phyloP scores from a whole-genome alignment of 2,888 invertebrate species.

The Adelphocoris suturalis region DNA sequence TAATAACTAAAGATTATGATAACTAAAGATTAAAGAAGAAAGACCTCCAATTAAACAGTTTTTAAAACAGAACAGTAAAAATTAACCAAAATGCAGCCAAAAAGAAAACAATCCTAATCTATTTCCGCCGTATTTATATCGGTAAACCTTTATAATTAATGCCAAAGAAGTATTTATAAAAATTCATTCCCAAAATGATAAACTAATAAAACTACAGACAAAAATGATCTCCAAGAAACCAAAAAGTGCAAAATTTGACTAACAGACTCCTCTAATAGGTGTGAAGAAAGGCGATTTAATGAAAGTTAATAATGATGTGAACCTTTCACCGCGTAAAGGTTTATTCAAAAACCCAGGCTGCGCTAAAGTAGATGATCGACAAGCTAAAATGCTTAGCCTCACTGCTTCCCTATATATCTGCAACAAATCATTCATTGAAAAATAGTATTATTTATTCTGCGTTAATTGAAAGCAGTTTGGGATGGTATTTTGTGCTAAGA shows the following conservation, averaged over 20 bases:
- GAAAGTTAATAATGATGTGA: background rate
- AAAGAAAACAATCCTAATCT: background rate
- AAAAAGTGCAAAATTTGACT: constrained; percentile 31
- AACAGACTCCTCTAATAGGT: background rate
- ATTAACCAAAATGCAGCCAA: background rate
- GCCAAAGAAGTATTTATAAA: too few relatives aligned
- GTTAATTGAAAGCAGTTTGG: constrained; percentile 28
- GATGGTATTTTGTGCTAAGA: constrained; percentile 1
- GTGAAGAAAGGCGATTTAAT: background rate
- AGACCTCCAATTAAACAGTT: background rate
- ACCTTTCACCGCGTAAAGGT: constrained; percentile 15
- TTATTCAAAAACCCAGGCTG: background rate
- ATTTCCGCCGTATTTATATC: background rate
- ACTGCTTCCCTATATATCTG: constrained; percentile 54
- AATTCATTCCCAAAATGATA: background rate
- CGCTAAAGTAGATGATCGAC: constrained; percentile 22
- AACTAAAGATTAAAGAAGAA: too few relatives aligned
- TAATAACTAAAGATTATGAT: background rate
- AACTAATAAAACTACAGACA: background rate
- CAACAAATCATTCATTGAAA: constrained; percentile 41
- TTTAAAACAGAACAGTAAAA: background rate
- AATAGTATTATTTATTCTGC: background rate
- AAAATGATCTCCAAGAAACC: background rate
- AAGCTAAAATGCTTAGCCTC: constrained; percentile 22
- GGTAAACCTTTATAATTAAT: background rate